Base-by-base conservation (phyloP, 1,140 invertebrate species). In the Mercenaria mercenaria region DNA sequence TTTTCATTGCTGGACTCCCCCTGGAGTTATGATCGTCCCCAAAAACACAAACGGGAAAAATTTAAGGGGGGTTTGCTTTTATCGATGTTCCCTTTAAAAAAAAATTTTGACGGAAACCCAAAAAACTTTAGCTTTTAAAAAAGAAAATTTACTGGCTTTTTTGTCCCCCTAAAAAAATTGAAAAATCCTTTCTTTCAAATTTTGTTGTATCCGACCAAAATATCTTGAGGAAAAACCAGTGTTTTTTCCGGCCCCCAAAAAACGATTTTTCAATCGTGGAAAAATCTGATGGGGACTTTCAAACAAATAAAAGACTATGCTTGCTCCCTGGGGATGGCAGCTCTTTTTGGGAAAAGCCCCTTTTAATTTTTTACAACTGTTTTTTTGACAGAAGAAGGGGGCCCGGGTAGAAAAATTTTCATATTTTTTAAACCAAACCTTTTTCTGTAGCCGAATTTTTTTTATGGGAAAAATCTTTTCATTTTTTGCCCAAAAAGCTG, bases 401-500 rank as follows among this genome's bases (percentile, higher is more conserved):
- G 37, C 89, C 3, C 81, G 79, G 26, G 89, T 84, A 56, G 88
- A 91, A 26, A 85, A 93, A n/a, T n/a, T 89, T 89, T 87, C 23
- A 83, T 92, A 23, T 92, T 94, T 74, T 89, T 94, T n/a, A n/a
- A 18, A 87, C 89, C n/a, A 94, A 93, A 89, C 77, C n/a, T n/a
- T n/a, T 95, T 15, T 89, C 85, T n/a, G 15, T 93, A 4, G 91
- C 94, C 2, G 95, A 95, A 56, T 89, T 95, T 50, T 69, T 94
- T 2, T 95, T 95, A 94, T n/a, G 95, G 95, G 0, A 43, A 94
- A 0, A 95, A 95, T 64, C 32, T 95, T 56, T 20, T 93, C 18
- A 91, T 94, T 23, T 94, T 95, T 34, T n/a, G n/a, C n/a, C n/a
- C 94, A 91, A 13, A 72, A 79, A 2, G 92, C 93, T 8, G 94